Base-by-base conservation (phyloP, 2,888 invertebrate genomes). In the Meghimatium bilineatum region DNA sequence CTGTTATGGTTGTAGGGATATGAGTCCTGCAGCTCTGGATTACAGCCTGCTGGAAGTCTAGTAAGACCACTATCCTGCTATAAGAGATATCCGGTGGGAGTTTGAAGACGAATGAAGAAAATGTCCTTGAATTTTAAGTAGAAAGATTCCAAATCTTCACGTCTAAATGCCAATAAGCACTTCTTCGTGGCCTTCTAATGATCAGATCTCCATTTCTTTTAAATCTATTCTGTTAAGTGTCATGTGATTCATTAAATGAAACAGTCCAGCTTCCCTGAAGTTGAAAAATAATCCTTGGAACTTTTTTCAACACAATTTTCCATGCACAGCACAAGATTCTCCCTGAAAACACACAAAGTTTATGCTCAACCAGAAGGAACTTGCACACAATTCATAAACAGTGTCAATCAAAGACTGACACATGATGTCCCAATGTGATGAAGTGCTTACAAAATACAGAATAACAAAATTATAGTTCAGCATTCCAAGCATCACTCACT, bases 401-500 rank as follows among this genome's bases (percentile, higher is more conserved):
- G 38, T 63, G 76, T 10, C 23, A 77, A 63, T n/a, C 63, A 36
- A 26, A 1, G n/a, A n/a, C 34, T 60, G 63, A 38, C 49, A 63
- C 38, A 26, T 34, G 34, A 56, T 34, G 26, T 56, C 60, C 36
- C 76, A 63, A n/a, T 60, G 63, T 36, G 63, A 77, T n/a, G 34
- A 76, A 60, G n/a, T 38, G 63, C n/a, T 77, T 77, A 77, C n/a
- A 77, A 74, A 36, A 77, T 38, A 60, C 34, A 63, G 36, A 63
- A 60, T 26, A 63, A 60, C 36, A 63, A 79, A 49, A 79, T 34
- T 36, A 56, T 80, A 52, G 80, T 80, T 71, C 52, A 80, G 32
- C 36, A 56, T 52, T 32, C 2, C 66, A 66, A 49, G 52, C 29
- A 44, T 80, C 80, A 56, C 56, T 14, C 66, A 67, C 79, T 80